A percentile compares a stretch with the other conserved stretches of the same genome.
Evolutionary conservation across 1,140 invertebrate genomes (phyloP).

Genomic region (Lucilia sericata): DNA sequence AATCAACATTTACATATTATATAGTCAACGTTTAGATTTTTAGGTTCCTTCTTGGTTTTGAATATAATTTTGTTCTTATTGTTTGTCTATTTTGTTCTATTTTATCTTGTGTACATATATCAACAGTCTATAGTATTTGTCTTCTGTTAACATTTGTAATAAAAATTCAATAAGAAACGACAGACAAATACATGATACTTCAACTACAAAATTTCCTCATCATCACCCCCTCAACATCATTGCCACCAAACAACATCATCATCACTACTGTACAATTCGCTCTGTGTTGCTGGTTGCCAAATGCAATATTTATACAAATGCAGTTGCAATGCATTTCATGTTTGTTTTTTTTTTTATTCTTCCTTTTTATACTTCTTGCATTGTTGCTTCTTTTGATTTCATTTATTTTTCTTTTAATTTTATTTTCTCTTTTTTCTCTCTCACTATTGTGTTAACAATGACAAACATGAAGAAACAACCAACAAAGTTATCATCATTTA

Average conservation of each 20-base stretch:
- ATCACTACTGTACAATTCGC: background rate
- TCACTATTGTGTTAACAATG: too few species aligned
- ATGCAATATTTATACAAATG: background rate
- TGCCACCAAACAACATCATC: background rate
- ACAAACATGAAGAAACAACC: too few species aligned
- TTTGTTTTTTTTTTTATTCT: background rate
- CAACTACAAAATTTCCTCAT: background rate
- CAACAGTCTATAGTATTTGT: background rate
- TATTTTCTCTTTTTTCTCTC: too few species aligned
- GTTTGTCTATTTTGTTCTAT: too few species aligned
- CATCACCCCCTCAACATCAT: background rate
- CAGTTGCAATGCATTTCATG: background rate
- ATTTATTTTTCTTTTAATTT: background rate
- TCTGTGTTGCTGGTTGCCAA: background rate
- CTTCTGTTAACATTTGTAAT: slow-evolving; percentile 14
- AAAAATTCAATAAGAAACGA: background rate
- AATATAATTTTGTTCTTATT: background rate
- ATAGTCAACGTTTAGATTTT: too few species aligned
- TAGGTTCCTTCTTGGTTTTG: too few species aligned
- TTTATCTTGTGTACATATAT: background rate
- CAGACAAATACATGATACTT: slow-evolving; percentile 6
- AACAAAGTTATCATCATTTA: too few species aligned
- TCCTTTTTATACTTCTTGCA: background rate
- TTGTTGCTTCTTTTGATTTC: background rate
- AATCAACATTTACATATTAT: too few species aligned